Evolutionary conservation across 2,113 vertebrate species (phyloP).

Genomic region (Gobiocypris rarus): DNA sequence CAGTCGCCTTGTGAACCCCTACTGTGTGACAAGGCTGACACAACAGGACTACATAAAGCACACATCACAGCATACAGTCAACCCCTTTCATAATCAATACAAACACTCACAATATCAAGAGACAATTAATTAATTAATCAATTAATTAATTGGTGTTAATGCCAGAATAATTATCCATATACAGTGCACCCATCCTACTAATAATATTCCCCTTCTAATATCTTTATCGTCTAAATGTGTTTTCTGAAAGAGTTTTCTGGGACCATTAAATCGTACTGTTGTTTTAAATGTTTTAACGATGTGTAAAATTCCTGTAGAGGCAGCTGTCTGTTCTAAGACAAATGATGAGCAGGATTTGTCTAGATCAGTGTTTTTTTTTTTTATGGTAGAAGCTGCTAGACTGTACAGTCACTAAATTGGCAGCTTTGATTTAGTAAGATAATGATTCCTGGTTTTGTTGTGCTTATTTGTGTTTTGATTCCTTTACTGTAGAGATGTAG

Average conservation of each 20-base stretch:
- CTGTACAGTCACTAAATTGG: neutral
- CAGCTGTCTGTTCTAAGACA: neutral
- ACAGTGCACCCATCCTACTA: too few relatives aligned
- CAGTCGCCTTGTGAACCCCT: conserved; percentile 39
- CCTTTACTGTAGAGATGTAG: neutral
- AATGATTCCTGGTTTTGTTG: neutral
- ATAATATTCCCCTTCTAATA: neutral
- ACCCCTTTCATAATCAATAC: conserved; percentile 2
- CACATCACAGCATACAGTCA: conserved; percentile 20
- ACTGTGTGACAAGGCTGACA: conserved; percentile 54
- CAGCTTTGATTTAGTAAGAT: neutral
- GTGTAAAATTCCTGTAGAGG: neutral
- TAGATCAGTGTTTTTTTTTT: neutral
- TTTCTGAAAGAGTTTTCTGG: neutral
- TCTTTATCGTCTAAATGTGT: neutral
- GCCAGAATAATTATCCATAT: neutral
- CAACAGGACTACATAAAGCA: conserved; percentile 12
- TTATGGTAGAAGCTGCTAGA: neutral
- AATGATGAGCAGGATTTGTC: neutral
- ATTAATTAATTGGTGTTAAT: neutral
- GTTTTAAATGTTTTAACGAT: neutral
- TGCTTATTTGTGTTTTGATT: neutral
- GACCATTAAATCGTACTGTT: neutral
- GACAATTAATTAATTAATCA: neutral
- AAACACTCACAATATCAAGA: neutral